phyloP scores from a whole-genome alignment of 2,797 vertebrate species.

The Sebastes trivittatus region DNA sequence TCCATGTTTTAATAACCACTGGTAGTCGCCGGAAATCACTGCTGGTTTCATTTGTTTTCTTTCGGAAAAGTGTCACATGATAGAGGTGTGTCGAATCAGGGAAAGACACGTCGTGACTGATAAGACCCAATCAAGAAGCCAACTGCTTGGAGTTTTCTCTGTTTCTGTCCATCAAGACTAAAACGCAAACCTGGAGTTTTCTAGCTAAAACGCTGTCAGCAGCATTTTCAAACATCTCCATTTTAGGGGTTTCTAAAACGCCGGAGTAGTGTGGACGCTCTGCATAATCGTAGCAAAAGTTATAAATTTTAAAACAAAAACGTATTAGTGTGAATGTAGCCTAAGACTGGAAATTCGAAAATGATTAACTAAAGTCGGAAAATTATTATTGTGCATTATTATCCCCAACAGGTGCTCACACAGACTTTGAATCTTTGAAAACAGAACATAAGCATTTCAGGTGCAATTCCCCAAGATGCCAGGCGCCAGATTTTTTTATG shows the following conservation, averaged over 20 bases:
- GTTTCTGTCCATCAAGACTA: not conserved
- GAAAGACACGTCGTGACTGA: too few species aligned
- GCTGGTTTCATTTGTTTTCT: too few species aligned
- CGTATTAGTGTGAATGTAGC: too few species aligned
- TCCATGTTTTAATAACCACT: not conserved
- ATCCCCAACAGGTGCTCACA: not conserved
- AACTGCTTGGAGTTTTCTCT: too few species aligned
- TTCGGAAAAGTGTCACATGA: too few species aligned
- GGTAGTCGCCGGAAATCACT: not conserved
- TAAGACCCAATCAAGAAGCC: too few species aligned
- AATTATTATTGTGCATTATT: not conserved
- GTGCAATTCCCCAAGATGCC: not conserved
- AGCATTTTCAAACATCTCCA: not conserved
- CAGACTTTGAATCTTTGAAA: not conserved
- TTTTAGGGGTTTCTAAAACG: too few species aligned
- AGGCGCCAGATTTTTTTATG: too few species aligned
- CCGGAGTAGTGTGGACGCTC: rapidly evolving
- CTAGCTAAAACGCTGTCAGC: not conserved
- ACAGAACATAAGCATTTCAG: not conserved
- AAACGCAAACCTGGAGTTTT: not conserved
- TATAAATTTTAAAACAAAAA: too few species aligned
- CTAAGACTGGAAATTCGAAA: not conserved
- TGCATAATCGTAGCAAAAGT: rapidly evolving
- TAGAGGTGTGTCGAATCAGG: too few species aligned
- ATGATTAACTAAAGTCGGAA: not conserved